Conservation (phyloP, 2,113 vertebrate species). For the Xyrauchen texanus region DNA sequence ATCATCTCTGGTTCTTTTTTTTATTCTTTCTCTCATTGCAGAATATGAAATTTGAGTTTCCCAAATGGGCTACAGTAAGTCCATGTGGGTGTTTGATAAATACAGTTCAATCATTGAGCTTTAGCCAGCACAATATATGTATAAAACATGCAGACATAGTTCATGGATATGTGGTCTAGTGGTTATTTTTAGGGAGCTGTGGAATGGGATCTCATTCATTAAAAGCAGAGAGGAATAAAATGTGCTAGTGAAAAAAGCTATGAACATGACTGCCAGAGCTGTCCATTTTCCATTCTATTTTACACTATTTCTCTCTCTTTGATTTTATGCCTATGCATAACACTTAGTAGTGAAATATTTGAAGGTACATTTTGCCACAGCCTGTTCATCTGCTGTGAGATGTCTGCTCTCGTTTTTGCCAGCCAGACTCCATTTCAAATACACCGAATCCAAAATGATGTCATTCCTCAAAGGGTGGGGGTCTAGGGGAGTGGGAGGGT, state of each 20-base stretch:
- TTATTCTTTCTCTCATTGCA: not conserved
- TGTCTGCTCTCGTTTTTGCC: slow-evolving; percentile 54
- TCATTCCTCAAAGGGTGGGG: slow-evolving; percentile 67
- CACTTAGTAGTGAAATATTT: slow-evolving; percentile 63
- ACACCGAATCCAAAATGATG: slow-evolving; percentile 74
- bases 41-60: too few relatives aligned
- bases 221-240: slow-evolving; percentile 16
- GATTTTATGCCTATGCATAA: not conserved
- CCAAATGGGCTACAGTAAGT: too few relatives aligned
- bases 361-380: slow-evolving; percentile 58
- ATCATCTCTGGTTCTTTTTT: not conserved
- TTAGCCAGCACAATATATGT: too few relatives aligned
- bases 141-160: too few relatives aligned
- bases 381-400: slow-evolving; percentile 68
- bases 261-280: slow-evolving; percentile 21
- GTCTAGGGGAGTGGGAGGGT: slow-evolving; percentile 41
- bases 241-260: slow-evolving; percentile 20
- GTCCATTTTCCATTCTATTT: slow-evolving; percentile 24
- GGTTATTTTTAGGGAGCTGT: slow-evolving; percentile 29
- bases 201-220: slow-evolving; percentile 10
- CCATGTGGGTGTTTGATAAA: too few relatives aligned
- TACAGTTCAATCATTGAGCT: too few relatives aligned
- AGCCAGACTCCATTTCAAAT: slow-evolving; percentile 64
- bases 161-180: too few relatives aligned
- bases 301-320: slow-evolving; percentile 16